Evolutionary conservation across 2,888 invertebrate genomes (phyloP), one percentile per base, ranked within the genome.

Genomic region (Microdon myrmicae): DNA sequence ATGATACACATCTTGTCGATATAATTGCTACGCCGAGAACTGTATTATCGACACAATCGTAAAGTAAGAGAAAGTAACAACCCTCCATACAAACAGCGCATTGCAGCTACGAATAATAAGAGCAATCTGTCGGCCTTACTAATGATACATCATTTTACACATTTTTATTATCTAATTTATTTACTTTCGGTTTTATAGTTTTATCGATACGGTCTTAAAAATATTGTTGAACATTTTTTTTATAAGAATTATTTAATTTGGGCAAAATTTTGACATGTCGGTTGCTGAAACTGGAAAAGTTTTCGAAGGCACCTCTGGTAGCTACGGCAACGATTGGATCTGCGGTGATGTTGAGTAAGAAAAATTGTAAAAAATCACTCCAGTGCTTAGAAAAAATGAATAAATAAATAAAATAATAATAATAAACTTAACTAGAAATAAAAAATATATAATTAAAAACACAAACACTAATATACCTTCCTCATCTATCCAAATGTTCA

Each of bases 311-410:
- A 53, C 55, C 12, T 48, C 58, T 43, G 51, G 58, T 41, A 47
- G 64, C 53, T 38, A 47, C 48, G 64, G 51, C 39, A 72, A 71
- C 66, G 74, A 75, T 68, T 75, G 75, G 75, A 73, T 70, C 68
- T 75, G 74, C 70, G 71, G 71, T 67, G 74, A 74, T 71, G 69
- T 69, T 71, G 74, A 79, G 79, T 79, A 79, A 79, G 79, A 78
- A 79, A 74, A 74, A 74, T 73, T 72, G 72, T 58, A 64, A 64
- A 58, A 64, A 64, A 64, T 64, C 58, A 58, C 58, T 64, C 58
- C 64, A 53, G 64, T 64, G 51, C 53, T 61, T 53, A 12, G 17
- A 10, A 28, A 44, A 43, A 44, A n/a, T n/a, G n/a, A n/a, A n/a
- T n/a, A n/a, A n/a, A n/a, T n/a, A n/a, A n/a, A n/a, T n/a, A 34